phyloP scores from a whole-genome alignment of 2,888 invertebrate species.

The Agonopterix subpropinquella region DNA sequence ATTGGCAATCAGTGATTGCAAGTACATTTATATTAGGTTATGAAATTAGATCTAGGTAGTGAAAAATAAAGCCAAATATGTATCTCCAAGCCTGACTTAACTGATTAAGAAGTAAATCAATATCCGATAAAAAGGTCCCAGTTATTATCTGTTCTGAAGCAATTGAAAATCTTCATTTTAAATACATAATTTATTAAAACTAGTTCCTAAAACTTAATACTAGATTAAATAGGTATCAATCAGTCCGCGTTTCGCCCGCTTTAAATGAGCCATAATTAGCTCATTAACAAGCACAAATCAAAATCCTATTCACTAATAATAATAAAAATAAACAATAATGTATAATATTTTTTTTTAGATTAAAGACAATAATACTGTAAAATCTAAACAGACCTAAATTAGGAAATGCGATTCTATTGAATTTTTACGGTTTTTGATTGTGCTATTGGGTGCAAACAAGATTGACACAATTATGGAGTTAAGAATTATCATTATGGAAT shows the following conservation, averaged over 20 bases:
- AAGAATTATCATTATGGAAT: slow-evolving; percentile 12
- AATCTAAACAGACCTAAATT: too few relatives aligned
- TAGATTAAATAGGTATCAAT: slow-evolving; percentile 9
- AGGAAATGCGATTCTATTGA: too few relatives aligned
- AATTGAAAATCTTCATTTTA: not conserved
- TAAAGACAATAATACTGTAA: too few relatives aligned
- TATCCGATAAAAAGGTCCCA: not conserved
- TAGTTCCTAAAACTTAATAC: slow-evolving; percentile 43
- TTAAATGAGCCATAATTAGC: too few relatives aligned
- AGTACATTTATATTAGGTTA: not conserved
- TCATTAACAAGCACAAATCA: too few relatives aligned
- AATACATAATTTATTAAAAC: slow-evolving; percentile 46
- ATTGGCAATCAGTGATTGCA: not conserved
- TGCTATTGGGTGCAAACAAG: too few relatives aligned
- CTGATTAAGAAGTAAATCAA: slow-evolving; percentile 13
- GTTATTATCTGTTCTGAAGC: not conserved
- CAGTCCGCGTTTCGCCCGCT: slow-evolving; percentile 10
- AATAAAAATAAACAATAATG: too few relatives aligned
- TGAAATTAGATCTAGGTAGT: not conserved
- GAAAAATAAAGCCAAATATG: not conserved
- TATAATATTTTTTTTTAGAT: too few relatives aligned
- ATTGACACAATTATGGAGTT: slow-evolving; percentile 7
- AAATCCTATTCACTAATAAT: too few relatives aligned
- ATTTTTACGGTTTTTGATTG: too few relatives aligned
- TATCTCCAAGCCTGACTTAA: not conserved